phyloP scores from a whole-genome alignment of 1,140 invertebrate genomes.

The Cardiocondyla obscurior region DNA sequence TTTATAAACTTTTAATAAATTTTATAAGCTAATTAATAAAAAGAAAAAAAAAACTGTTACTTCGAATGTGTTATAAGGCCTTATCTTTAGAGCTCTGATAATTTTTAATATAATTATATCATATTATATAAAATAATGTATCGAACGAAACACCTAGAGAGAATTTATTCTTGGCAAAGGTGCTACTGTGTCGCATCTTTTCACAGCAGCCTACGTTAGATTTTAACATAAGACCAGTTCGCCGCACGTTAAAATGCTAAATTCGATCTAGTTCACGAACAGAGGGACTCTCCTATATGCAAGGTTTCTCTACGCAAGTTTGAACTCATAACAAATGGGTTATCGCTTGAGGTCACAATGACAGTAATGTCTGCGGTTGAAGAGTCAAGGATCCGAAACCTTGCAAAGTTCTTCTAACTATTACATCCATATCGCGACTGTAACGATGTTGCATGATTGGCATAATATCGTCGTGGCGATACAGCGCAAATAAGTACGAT shows the following conservation, averaged over 20 bases:
- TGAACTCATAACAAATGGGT: constrained; percentile 50
- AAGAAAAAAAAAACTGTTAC: too few relatives aligned
- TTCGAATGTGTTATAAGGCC: not conserved
- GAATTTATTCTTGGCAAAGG: constrained; percentile 13
- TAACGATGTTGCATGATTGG: constrained; percentile 4
- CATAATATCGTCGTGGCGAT: constrained; percentile 14
- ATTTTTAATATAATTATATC: not conserved
- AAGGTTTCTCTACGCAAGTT: constrained; percentile 50
- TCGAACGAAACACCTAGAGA: not conserved
- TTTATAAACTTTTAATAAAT: too few relatives aligned
- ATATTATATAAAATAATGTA: not conserved
- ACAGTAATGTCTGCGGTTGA: constrained; percentile 40
- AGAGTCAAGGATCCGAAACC: constrained; percentile 64
- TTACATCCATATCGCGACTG: constrained; percentile 25
- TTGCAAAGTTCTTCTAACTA: constrained; percentile 49
- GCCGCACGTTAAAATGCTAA: constrained; percentile 28
- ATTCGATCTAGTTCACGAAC: constrained; percentile 30
- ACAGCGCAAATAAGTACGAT: not conserved
- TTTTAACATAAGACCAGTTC: not conserved
- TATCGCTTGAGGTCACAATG: constrained; percentile 56
- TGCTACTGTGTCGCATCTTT: not conserved
- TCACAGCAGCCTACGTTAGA: not conserved
- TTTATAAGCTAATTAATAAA: too few relatives aligned
- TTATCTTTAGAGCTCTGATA: not conserved
- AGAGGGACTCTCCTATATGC: constrained; percentile 28